These are phyloP conservation scores for Rhagium mordax DNA, from an alignment of 2,888 invertebrate species.

Conservation along the genomic window DNA sequence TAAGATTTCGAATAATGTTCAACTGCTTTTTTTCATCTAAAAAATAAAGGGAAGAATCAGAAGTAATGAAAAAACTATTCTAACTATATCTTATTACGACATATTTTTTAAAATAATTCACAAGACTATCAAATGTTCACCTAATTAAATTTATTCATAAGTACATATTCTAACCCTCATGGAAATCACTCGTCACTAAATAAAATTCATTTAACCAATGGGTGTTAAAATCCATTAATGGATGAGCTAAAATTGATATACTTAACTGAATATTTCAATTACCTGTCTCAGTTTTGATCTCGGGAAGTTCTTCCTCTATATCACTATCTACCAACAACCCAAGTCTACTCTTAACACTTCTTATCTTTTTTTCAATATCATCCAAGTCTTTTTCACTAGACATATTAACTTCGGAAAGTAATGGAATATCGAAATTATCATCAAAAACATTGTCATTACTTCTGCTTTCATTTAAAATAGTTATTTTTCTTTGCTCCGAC, in stretches of 20 bases:
- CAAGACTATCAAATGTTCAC: no score
- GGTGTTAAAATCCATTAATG: background rate
- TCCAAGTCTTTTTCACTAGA: conserved; percentile 71
- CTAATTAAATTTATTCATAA: no score
- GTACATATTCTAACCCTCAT: no score
- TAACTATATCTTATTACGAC: no score
- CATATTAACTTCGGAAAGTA: conserved; percentile 69
- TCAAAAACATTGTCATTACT: conserved; percentile 44
- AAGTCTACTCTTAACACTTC: conserved; percentile 72
- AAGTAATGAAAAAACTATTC: no score
- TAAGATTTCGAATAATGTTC: background rate
- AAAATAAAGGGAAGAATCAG: background rate
- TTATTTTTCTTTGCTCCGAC: conserved; percentile 64
- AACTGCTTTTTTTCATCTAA: conserved; percentile 13
- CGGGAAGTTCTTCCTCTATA: conserved; percentile 75
- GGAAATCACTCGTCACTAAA: no score
- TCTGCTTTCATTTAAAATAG: conserved; percentile 56
- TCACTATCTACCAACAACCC: conserved; percentile 67
- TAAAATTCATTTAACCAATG: background rate
- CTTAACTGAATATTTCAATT: no score
- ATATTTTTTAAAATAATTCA: no score
- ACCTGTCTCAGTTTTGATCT: conserved; percentile 73
- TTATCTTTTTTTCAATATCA: conserved; percentile 78
- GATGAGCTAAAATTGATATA: background rate
- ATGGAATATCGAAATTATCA: conserved; percentile 71